These are phyloP conservation scores for Sigmodon hispidus DNA, from an alignment of 2,113 vertebrate genomes.

Conservation along the genomic window DNA sequence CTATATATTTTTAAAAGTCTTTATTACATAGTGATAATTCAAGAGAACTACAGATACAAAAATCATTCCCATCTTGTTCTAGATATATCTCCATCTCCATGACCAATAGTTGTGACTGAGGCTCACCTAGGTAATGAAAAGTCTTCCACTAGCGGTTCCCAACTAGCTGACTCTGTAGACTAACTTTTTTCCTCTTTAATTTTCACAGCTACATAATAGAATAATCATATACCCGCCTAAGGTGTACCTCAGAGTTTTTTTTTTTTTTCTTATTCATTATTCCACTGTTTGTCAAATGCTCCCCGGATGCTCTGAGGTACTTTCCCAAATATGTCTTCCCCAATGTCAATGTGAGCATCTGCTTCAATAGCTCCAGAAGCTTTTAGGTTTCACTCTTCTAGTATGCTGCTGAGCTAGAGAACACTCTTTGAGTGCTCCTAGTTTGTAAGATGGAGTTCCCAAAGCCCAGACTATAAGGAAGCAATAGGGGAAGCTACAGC, in stretches of 20 bases:
- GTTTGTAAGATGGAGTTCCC: no score
- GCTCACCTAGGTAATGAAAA: not conserved
- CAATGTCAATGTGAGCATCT: not conserved
- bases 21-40: not conserved
- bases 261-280: not conserved
- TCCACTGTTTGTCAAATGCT: not conserved
- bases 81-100: not conserved
- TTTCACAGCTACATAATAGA: not conserved
- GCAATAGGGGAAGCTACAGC: not conserved
- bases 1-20: not conserved
- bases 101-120: not conserved
- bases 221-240: not conserved
- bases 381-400: not conserved
- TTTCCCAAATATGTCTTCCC: not conserved
- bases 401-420: not conserved
- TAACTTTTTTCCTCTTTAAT: not conserved
- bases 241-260: not conserved
- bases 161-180: not conserved
- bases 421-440: not conserved
- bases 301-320: not conserved
- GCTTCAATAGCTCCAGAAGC: not conserved
- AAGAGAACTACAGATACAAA: conserved; percentile 2
- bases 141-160: not conserved
- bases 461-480: not conserved
- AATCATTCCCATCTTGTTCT: not conserved